These are phyloP conservation scores for Trichoplusia ni DNA, from an alignment of 1,140 invertebrate genomes.

Conservation along the genomic window DNA sequence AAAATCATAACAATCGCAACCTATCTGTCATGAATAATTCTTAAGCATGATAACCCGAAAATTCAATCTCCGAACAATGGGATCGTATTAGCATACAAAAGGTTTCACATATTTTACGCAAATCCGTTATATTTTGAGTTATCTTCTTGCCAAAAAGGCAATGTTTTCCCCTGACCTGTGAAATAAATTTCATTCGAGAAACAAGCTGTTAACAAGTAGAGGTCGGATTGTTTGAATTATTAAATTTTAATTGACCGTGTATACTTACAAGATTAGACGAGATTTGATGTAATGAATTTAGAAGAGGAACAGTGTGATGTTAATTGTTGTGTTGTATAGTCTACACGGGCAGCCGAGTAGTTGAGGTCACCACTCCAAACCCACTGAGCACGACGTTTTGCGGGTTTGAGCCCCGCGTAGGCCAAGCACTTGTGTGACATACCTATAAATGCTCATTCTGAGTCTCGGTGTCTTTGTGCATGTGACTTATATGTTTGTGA, in stretches of 20 bases:
- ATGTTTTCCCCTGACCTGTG: conserved; percentile 61
- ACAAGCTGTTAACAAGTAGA: conserved; percentile 40
- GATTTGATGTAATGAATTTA: not conserved
- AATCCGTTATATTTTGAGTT: conserved; percentile 79
- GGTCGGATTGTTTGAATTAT: conserved; percentile 40
- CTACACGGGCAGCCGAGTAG: no score
- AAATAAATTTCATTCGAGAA: conserved; percentile 66
- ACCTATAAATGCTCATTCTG: no score
- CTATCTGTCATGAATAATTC: conserved; percentile 74
- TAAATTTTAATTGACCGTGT: conserved; percentile 39
- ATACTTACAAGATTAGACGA: not conserved
- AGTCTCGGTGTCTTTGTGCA: no score
- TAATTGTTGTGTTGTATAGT: no score
- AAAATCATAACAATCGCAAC: conserved; percentile 56
- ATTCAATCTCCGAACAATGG: conserved; percentile 80
- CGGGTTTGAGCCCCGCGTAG: no score
- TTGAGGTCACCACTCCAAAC: no score
- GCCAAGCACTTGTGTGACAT: no score
- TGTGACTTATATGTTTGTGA: no score
- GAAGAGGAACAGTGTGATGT: no score
- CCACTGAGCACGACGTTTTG: no score
- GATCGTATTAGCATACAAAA: conserved; percentile 80
- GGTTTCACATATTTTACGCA: conserved; percentile 78
- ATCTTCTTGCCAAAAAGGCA: conserved; percentile 70
- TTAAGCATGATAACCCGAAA: conserved; percentile 71